Evolutionary conservation across 1,140 invertebrate genomes (phyloP), one percentile per base, ranked within the genome.

Genomic region (Drosophila gunungcola): DNA sequence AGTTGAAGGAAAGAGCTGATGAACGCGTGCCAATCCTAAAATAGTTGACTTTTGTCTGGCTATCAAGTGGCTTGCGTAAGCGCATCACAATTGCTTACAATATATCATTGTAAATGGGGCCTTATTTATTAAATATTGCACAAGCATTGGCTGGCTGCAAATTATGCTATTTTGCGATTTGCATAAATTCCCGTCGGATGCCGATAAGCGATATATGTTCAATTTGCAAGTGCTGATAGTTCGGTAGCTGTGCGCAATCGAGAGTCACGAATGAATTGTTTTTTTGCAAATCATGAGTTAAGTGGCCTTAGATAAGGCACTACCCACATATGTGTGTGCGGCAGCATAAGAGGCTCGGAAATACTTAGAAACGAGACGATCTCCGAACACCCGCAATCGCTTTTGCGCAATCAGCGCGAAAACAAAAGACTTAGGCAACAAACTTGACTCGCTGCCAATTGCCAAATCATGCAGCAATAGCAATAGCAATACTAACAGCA

Each of bases 361-460:
- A 39, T 52, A 34, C 51, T 27, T 13, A 27, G 34, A 45, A 48
- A 13, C 25, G 25, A 51, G 34, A 73, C 16, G 16, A 46, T 57
- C 42, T 42, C 39, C 27, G 36, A 42, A 41, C 42, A 55, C 64
- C 49, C 67, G 42, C 52, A 70, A 70, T 72, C 52, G 58, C 39
- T 57, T 86, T 88, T 86, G 79, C 82, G 75, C 82, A 82, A 76
- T 72, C 68, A 36, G 64, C 65, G 38, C 43, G 29, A 51, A 88
- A 68, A 86, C 79, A 89, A 89, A 88, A 88, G 83, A 88, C 83
- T 88, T 88, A 67, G 76, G 83, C 84, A 88, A 88, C 83, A 79
- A 88, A 80, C 83, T 83, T 76, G 83, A 80, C 75, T 80, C 72
- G 83, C 74, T 62, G 79, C 75, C 84, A 88, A 73, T 80, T 89